phyloP scores from a whole-genome alignment of 2,797 vertebrate species.

The Tolypeutes matacus region DNA sequence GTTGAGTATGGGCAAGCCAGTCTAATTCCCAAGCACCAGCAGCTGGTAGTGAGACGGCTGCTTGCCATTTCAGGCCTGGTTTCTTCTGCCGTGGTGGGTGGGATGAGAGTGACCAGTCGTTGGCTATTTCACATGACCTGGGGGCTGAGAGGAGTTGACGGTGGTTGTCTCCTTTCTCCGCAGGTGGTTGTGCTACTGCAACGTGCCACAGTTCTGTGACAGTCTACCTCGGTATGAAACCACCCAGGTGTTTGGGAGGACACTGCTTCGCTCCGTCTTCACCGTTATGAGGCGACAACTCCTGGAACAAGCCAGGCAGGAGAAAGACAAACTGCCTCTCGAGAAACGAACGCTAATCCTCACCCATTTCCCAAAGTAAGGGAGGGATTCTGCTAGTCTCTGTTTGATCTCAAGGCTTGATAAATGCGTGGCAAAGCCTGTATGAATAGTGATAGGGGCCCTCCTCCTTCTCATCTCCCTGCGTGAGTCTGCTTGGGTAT shows the following conservation, averaged over 20 bases:
- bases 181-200: conserved; percentile 99
- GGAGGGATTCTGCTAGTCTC: rapidly evolving
- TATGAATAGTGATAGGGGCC: not conserved
- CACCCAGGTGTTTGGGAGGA: conserved; percentile 98
- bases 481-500: not conserved
- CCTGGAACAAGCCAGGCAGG: conserved; percentile 97
- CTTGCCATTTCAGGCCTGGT: not conserved
- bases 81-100: not conserved
- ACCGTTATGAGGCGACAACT: conserved; percentile 98
- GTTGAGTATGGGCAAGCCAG: rapidly evolving
- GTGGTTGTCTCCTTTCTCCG: conserved; percentile 18
- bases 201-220: conserved; percentile 99
- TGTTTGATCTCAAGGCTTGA: not conserved
- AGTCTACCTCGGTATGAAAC: conserved; percentile 97
- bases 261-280: conserved; percentile 96
- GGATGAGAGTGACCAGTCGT: no score
- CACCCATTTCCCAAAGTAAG: conserved; percentile 99
- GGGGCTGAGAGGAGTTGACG: not conserved
- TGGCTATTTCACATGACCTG: not conserved
- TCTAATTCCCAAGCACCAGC: not conserved
- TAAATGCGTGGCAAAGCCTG: not conserved
- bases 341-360: conserved; percentile 99
- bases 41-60: not conserved
- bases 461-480: not conserved
- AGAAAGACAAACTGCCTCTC: conserved; percentile 98